Evolutionary conservation across 2,113 vertebrate genomes (phyloP).

Genomic region (Brachyhypopomus occidentalis): DNA sequence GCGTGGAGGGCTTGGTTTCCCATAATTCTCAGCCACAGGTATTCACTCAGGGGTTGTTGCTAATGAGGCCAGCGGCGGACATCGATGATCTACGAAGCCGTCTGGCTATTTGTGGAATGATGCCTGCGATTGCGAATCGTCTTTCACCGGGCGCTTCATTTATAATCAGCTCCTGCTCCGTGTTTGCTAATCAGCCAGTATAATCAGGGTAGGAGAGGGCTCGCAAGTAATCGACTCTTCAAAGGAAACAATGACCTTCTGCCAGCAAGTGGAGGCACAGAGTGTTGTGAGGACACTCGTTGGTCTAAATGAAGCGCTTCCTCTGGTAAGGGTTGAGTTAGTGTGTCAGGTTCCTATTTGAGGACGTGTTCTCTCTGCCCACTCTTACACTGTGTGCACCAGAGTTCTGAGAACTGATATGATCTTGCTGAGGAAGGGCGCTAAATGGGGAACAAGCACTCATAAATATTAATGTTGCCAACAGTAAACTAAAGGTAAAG

Average conservation of each 20-base stretch:
- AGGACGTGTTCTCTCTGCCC: not conserved
- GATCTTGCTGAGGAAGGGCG: not conserved
- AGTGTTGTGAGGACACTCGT: slow-evolving; percentile 18
- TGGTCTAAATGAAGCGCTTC: slow-evolving; percentile 6
- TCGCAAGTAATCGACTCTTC: slow-evolving; percentile 44
- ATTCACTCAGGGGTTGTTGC: slow-evolving; percentile 1
- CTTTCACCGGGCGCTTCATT: slow-evolving; percentile 35
- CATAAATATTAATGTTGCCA: not conserved
- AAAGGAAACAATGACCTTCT: slow-evolving; percentile 25
- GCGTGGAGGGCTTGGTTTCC: not conserved
- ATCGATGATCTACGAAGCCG: slow-evolving; percentile 24
- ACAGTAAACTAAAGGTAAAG: not conserved
- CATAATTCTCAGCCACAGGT: slow-evolving; percentile 2
- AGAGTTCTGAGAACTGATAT: not conserved
- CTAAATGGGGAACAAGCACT: not conserved
- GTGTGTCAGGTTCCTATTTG: slow-evolving; percentile 6
- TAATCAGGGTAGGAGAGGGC: slow-evolving; percentile 41
- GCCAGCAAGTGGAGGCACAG: slow-evolving; percentile 8
- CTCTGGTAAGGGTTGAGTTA: slow-evolving; percentile 19
- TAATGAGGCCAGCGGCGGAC: slow-evolving; percentile 21
- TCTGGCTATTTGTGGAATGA: slow-evolving; percentile 30
- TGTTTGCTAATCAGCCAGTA: slow-evolving; percentile 45
- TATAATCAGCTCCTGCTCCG: slow-evolving; percentile 47
- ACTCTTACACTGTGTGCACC: not conserved
- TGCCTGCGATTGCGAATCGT: slow-evolving; percentile 41